Base-by-base conservation (phyloP, 2,797 vertebrate genomes). In the Clarias fuscus region DNA sequence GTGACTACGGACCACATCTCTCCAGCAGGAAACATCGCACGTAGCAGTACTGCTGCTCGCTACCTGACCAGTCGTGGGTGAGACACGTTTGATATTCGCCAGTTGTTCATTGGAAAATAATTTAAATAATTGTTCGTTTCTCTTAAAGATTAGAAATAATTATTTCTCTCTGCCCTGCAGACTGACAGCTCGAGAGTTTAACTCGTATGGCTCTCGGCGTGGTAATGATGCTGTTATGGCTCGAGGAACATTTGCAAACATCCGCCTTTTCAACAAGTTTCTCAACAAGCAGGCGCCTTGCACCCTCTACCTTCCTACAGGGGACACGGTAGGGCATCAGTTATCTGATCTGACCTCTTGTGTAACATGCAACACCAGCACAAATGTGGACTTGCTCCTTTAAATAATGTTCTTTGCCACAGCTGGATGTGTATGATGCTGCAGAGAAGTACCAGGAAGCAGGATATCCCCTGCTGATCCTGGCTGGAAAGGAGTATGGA, bases 1-100 rank as follows among this genome's bases (percentile, higher is more conserved):
- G 98, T 99, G 86, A 99, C 98, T 79, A 99, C 98, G 0, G 98
- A 99, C 92, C 98, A 99, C 93, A 99, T 99, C 89, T 99, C 98
- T 79, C 98, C 98, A 40, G 98, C 98, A 18, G 98, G 98, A 68
- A 99, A 99, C 93, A 99, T 99, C n/a, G 97, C 98, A 87, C 95
- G 98, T 87, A 98, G 94, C 91, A 99, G 98, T 91, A 87, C 97
- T 40, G 98, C 98, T 18, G 98, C 98, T 7, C 97, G 97, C 84
- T 97, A 97, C 86, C 94, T 99, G 88, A 96, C 96, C 30, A 93
- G 78, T 91, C 96, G 94, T 90, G 97, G 97, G 98, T 99, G 92
- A 95, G 96, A n/a, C 30, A 0, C 13, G 33, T 27, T 30, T 18
- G 56, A 43, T 17, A 40, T 58, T 86, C 5, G n/a, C 5, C 11